Evolutionary conservation across 1,140 invertebrate species (phyloP).

Genomic region (Dendrolimus kikuchii): DNA sequence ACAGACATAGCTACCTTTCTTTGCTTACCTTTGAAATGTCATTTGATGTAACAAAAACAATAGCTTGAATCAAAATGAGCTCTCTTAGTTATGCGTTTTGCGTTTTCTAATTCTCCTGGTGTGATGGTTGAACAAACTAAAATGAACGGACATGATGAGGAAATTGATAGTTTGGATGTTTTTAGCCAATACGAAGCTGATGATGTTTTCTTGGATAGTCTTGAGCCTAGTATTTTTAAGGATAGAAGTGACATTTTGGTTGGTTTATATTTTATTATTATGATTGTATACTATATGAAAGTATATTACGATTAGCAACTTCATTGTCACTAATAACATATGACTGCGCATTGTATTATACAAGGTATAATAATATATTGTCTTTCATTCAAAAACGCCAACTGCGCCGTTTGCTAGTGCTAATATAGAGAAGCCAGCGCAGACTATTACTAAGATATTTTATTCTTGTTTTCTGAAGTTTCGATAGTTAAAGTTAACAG

Average conservation of each 20-base stretch:
- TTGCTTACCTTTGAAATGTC: slow-evolving; percentile 25
- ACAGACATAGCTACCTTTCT: slow-evolving; percentile 20
- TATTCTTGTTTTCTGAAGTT: too few species aligned
- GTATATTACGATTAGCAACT: too few species aligned
- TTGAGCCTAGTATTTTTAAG: slow-evolving; percentile 44
- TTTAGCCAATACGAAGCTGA: slow-evolving; percentile 34
- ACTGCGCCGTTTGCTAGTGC: too few species aligned
- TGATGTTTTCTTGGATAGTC: slow-evolving; percentile 52
- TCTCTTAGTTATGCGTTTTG: slow-evolving; percentile 4
- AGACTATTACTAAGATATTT: too few species aligned
- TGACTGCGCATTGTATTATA: background rate
- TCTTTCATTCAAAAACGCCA: too few species aligned
- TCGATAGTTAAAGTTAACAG: too few species aligned
- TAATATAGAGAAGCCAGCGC: too few species aligned
- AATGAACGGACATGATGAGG: slow-evolving; percentile 46
- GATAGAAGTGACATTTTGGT: slow-evolving; percentile 43
- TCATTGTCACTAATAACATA: too few species aligned
- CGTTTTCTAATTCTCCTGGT: slow-evolving; percentile 16
- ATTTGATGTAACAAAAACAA: slow-evolving; percentile 23
- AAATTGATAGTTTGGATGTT: slow-evolving; percentile 55
- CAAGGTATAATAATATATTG: background rate
- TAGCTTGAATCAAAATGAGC: background rate
- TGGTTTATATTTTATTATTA: slow-evolving; percentile 6
- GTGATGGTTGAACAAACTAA: slow-evolving; percentile 50
- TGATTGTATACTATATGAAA: background rate